Base-by-base conservation (phyloP, 2,113 vertebrate genomes). In the Leuciscus idus region DNA sequence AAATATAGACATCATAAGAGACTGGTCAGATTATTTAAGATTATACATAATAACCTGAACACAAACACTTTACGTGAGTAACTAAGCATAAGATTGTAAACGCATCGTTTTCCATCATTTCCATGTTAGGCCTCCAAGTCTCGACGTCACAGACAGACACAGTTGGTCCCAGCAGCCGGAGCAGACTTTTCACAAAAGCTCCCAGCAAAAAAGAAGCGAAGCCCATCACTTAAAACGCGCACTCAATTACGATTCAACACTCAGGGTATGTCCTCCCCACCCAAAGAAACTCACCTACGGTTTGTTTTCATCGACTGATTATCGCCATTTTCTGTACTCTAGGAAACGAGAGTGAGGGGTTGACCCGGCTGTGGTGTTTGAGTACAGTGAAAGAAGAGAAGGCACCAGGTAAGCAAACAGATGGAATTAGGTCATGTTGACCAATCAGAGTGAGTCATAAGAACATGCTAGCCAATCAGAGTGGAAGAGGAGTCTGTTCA, bases 101-200 rank as follows among this genome's bases (percentile, higher is more conserved):
- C 15, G 13, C 74, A 30, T 6, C 6, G n/a, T 76, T 76, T 30
- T 23, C 0, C 43, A 6, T 57, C 1, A 55, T 48, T 68, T 62
- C 46, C 21, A 8, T 33, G 15, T 43, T 87, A 99, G 98, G 95
- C 89, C 4, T 92, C 93, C 30, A 98, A 90, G 89, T 96, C 97
- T 1, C 95, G 97, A 78, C 94, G 97, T 28, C 97, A 99, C 88
- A 96, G 97, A 2, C 96, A 96, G 59, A 93, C 96, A 52, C 93
- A 90, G 84, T 8, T 97, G n/a, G 94, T 95, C 6, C 86, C 91
- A 7, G 89, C 93, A 3, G 90, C 91, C 11, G 91, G 92, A 5
- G 62, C 90, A 0, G 91, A 90, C 61, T 79, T 81, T 9, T 77
- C 66, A 21, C 3, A 5, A 39, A 66, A 17, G 1, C 6, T 2